Evolutionary conservation across 2,113 vertebrate species (phyloP), one percentile per base, ranked within the genome.

Genomic region (Austrofundulus limnaeus): DNA sequence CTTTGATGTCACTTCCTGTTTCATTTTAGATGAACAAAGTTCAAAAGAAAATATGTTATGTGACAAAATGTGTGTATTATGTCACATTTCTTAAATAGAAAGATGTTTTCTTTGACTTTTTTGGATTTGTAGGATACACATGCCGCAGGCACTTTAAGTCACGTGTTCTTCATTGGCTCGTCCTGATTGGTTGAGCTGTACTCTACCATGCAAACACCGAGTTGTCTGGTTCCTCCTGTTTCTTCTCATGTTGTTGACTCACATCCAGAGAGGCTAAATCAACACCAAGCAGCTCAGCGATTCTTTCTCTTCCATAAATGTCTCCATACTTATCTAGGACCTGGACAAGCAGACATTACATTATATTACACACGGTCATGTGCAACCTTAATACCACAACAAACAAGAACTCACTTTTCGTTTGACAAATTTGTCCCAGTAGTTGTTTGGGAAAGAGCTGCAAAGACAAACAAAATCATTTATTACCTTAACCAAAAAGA

Each of bases 361-460:
- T 75, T 16, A 51, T 38, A 17, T 20, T 20, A 15, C 15, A 57
- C 11, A 9, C 48, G 1, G 14, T 24, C 7, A 28, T 34, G 45
- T 5, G 47, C 20, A 3, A n/a, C 48, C 34, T 66, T 0, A 8
- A 67, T 55, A 49, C 10, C 9, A 42, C 1, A 10, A 39, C 12
- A 62, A 55, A 39, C 1, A 16, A 66, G 57, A 50, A 28, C 86
- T 91, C 73, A 96, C 95, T 94, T 97, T 97, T 64, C 94, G 83
- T 76, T 96, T 97, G 31, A 97, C 94, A 90, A 97, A 96, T 78
- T 97, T 97, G 87, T 97, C 95, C 95, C 95, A 97, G 55, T 97
- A 97, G 87, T 97, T 96, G 87, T 92, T 95, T 47, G 95, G 95
- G 80, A 95, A 96, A 14, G 95, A 96, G 46, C 95, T 96, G 85